Evolutionary conservation across 2,113 vertebrate genomes (phyloP).

Genomic region (Equus quagga): DNA sequence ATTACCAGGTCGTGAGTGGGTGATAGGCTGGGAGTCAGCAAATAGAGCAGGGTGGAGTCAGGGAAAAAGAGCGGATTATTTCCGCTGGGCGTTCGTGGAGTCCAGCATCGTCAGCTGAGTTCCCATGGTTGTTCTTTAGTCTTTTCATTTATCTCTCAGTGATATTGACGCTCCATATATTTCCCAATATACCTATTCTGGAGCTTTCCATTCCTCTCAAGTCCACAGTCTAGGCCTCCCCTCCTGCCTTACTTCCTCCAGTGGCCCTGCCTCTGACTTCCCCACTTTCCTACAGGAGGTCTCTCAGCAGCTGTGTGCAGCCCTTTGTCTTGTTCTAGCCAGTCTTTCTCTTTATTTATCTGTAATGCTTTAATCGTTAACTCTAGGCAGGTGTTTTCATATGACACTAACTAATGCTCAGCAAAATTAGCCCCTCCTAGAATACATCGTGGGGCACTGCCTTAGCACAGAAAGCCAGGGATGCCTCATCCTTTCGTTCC

Average conservation of each 20-base stretch:
- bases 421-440: not conserved
- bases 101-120: not conserved
- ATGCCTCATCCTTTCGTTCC: not conserved
- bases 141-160: not conserved
- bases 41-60: not conserved
- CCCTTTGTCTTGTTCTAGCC: not conserved
- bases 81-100: not conserved
- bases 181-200: not conserved
- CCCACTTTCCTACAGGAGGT: not conserved
- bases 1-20: not conserved
- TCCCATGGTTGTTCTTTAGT: not conserved
- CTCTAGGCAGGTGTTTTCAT: not conserved
- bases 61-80: not conserved
- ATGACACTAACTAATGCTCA: not conserved
- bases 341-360: not conserved
- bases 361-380: not conserved
- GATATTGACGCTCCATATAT: not conserved
- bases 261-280: not conserved
- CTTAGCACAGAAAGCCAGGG: not conserved
- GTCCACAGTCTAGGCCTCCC: not conserved
- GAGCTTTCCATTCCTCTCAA: not conserved
- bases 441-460: not conserved
- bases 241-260: not conserved
- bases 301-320: not conserved
- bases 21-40: not conserved